These are phyloP conservation scores for Pteruthius melanotis DNA, from an alignment of 2,113 vertebrate genomes.

Conservation along the genomic window DNA sequence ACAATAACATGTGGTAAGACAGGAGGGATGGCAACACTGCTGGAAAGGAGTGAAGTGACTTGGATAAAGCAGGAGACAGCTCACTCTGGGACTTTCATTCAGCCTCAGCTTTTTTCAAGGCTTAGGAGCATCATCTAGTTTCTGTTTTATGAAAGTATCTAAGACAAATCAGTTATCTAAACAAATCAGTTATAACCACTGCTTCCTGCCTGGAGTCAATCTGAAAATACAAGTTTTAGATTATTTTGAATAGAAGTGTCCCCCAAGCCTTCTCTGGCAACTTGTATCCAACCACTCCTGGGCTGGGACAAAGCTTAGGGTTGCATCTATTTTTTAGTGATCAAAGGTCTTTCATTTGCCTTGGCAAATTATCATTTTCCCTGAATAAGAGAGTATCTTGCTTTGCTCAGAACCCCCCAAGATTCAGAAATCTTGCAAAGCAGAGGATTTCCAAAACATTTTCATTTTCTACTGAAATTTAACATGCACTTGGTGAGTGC, in stretches of 20 bases:
- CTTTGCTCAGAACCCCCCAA: not conserved
- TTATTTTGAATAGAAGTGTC: not conserved
- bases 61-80: not conserved
- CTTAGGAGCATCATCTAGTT: not conserved
- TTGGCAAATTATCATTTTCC: not conserved
- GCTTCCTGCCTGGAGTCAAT: not conserved
- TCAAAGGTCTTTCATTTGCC: not conserved
- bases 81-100: not conserved
- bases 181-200: not conserved
- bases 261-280: not conserved
- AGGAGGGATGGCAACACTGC: not conserved
- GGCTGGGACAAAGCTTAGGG: not conserved
- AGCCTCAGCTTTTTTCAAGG: not conserved
- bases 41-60: not conserved
- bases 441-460: not conserved
- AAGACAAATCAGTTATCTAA: not conserved
- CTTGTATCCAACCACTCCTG: not conserved
- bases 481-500: not conserved
- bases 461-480: not conserved
- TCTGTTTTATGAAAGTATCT: not conserved
- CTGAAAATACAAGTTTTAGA: not conserved
- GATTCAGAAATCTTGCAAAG: not conserved
- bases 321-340: not conserved
- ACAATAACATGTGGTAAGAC: not conserved
- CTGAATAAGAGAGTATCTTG: not conserved